phyloP scores from a whole-genome alignment of 2,888 invertebrate genomes.

The Cerceris rybyensis region DNA sequence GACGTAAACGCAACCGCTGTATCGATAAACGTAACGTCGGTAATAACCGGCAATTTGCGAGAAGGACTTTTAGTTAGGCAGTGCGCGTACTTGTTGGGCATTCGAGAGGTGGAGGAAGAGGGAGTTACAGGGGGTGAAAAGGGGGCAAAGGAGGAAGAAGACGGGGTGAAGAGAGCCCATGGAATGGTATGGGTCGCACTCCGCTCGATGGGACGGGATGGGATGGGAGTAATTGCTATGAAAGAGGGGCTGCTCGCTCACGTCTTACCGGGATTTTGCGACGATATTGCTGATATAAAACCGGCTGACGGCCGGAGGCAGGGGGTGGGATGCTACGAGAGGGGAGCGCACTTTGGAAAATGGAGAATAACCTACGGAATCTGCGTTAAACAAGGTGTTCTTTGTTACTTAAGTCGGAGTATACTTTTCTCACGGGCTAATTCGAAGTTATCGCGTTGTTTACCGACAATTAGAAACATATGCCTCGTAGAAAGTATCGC shows the following conservation, averaged over 20 bases:
- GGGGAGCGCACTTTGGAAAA: constrained; percentile 40
- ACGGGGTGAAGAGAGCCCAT: constrained; percentile 41
- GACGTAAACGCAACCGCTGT: constrained; percentile 71
- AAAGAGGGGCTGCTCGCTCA: constrained; percentile 66
- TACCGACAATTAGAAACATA: constrained; percentile 23
- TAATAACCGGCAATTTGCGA: constrained; percentile 81
- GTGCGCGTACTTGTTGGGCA: constrained; percentile 63
- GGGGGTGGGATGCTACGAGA: neutral
- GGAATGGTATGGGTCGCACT: constrained; percentile 58
- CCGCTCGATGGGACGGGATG: constrained; percentile 47
- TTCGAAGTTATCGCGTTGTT: constrained; percentile 44
- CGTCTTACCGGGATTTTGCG: constrained; percentile 69
- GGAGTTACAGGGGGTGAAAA: neutral
- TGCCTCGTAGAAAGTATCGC: neutral
- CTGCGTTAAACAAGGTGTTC: constrained; percentile 41
- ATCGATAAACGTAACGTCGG: constrained; percentile 77
- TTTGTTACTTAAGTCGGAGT: constrained; percentile 17
- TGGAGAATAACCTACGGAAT: constrained; percentile 32
- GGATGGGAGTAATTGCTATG: constrained; percentile 72
- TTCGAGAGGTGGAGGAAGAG: constrained; percentile 37
- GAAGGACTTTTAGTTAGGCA: constrained; percentile 78
- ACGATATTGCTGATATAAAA: constrained; percentile 65
- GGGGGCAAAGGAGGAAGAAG: constrained; percentile 5
- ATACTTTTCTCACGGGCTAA: neutral
- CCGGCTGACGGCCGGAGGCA: constrained; percentile 14